These are phyloP conservation scores for Drosophila arawakana DNA, from an alignment of 1,140 invertebrate genomes.

Conservation along the genomic window DNA sequence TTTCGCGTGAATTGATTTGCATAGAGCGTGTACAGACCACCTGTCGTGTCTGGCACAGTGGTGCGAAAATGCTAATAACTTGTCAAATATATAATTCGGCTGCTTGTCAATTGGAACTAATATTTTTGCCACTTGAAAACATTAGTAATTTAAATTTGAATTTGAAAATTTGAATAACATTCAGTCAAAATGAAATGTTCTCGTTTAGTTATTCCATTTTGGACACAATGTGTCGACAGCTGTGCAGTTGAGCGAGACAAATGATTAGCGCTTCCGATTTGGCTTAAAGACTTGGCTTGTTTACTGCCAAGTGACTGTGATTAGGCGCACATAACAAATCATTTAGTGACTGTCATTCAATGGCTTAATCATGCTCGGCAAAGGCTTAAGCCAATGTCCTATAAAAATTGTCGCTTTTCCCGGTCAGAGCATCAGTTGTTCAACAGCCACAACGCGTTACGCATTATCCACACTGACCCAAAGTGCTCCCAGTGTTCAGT, in stretches of 20 bases:
- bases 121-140: neutral
- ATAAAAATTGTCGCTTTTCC: constrained; percentile 62
- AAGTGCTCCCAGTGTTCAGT: constrained; percentile 34
- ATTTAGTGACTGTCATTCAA: constrained; percentile 75
- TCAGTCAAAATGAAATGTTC: neutral
- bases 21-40: constrained; percentile 17
- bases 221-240: constrained; percentile 33
- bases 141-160: neutral
- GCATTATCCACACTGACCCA: constrained; percentile 21
- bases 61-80: constrained; percentile 8
- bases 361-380: constrained; percentile 57
- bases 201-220: constrained; percentile 4
- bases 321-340: constrained; percentile 74
- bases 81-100: neutral
- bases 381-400: constrained; percentile 46
- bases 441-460: constrained; percentile 38
- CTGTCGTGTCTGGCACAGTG: constrained; percentile 32
- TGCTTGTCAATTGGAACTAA: constrained; percentile 1
- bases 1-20: constrained; percentile 21
- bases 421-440: constrained; percentile 60
- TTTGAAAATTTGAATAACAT: constrained; percentile 8
- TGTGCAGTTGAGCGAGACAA: constrained; percentile 50
- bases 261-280: constrained; percentile 69
- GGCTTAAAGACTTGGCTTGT: constrained; percentile 57
- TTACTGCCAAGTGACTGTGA: constrained; percentile 28